Percentiles rank a stretch among this genome's conserved stretches.
Conservation (phyloP, 2,797 vertebrate genomes). For the Octomys mimax region DNA sequence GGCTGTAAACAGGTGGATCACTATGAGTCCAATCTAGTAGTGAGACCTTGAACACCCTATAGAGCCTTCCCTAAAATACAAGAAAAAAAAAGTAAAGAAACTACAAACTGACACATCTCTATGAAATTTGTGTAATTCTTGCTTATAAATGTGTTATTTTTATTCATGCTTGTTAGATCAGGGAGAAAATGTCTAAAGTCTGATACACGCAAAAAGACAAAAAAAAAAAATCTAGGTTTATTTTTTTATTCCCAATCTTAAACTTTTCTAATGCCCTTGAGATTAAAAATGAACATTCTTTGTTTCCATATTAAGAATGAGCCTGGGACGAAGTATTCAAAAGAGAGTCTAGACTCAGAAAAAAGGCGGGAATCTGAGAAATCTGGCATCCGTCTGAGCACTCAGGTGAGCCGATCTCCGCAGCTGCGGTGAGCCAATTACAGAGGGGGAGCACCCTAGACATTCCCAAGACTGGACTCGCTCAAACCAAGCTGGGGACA, state of each 20-base stretch:
- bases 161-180: not conserved
- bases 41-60: too few species aligned
- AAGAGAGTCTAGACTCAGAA: slow-evolving; percentile 76
- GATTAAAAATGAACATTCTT: slow-evolving; percentile 71
- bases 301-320: slow-evolving; percentile 81
- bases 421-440: not conserved
- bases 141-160: slow-evolving; percentile 7
- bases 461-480: not conserved
- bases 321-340: slow-evolving; percentile 68
- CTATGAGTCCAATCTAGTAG: too few species aligned
- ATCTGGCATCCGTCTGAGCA: slow-evolving; percentile 53
- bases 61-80: too few species aligned
- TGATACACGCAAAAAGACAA: slow-evolving; percentile 21
- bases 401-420: slow-evolving; percentile 76
- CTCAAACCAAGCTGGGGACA: not conserved
- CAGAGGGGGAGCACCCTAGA: not conserved
- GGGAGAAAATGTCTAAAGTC: not conserved
- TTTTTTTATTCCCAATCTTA: not conserved
- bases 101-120: not conserved
- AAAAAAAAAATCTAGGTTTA: not conserved
- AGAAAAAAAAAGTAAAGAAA: not conserved
- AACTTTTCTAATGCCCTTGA: not conserved
- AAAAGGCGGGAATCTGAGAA: slow-evolving; percentile 79
- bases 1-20: too few species aligned
- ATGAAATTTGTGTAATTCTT: not conserved